These are phyloP conservation scores for Sialia sialis DNA, from an alignment of 2,113 vertebrate species.

Conservation along the genomic window DNA sequence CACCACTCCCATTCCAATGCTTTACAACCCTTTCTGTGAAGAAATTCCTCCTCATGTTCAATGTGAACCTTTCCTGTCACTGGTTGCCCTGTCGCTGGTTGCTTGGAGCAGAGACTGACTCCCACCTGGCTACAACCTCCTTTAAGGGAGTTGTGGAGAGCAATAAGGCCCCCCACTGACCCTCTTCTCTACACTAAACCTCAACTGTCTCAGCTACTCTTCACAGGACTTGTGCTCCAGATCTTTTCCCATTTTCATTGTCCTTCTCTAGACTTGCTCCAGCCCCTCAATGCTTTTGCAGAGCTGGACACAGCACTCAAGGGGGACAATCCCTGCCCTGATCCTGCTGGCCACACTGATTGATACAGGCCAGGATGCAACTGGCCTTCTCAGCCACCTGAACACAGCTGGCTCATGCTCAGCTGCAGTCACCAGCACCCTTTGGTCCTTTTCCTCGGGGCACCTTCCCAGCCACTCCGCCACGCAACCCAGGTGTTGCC, in stretches of 20 bases:
- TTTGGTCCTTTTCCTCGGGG: background rate
- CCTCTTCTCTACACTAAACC: background rate
- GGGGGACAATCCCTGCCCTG: background rate
- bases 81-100: background rate
- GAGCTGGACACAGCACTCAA: fast-evolving
- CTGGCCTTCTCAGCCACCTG: background rate
- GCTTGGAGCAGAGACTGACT: fast-evolving
- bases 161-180: fast-evolving
- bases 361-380: background rate
- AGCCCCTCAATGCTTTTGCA: background rate
- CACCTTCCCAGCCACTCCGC: background rate
- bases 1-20: background rate
- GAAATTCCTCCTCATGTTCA: background rate
- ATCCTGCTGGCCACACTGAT: background rate
- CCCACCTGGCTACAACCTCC: background rate
- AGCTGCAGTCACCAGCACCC: background rate
- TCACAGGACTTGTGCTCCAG: background rate
- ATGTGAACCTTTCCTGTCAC: fast-evolving
- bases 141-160: background rate
- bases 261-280: fast-evolving
- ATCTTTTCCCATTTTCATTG: background rate
- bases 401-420: background rate
- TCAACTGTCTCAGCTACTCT: background rate
- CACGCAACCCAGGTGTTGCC: background rate
- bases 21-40: background rate